These are phyloP conservation scores for Anthopleura sola DNA, from an alignment of 64 coral and sea anemone genomes.

Conservation along the genomic window DNA sequence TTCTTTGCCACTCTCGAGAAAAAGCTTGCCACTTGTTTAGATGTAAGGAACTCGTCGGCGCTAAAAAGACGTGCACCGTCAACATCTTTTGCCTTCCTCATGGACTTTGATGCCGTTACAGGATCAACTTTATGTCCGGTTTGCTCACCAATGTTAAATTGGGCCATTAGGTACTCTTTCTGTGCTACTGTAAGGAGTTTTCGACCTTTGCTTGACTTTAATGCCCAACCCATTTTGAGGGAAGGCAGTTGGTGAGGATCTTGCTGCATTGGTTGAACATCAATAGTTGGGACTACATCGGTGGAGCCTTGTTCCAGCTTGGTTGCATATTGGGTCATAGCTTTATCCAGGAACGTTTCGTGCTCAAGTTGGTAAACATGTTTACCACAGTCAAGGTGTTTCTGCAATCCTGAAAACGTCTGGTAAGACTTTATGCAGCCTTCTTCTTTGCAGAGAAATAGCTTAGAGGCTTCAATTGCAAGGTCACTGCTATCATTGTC, in stretches of 20 bases:
- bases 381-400: slow-evolving; percentile 26
- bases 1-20: slow-evolving; percentile 9
- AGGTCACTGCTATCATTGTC: background rate
- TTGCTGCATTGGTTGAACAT: too few species aligned
- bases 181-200: too few species aligned
- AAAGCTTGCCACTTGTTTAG: slow-evolving; percentile 16
- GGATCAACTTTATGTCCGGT: slow-evolving; percentile 25
- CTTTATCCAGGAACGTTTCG: too few species aligned
- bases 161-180: too few species aligned
- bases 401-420: slow-evolving; percentile 26
- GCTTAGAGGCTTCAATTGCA: background rate
- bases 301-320: too few species aligned
- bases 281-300: too few species aligned
- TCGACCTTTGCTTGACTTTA: too few species aligned
- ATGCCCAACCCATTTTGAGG: too few species aligned
- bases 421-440: slow-evolving; percentile 25
- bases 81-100: slow-evolving; percentile 27
- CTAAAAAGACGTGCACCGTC: slow-evolving; percentile 39
- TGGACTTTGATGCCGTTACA: background rate
- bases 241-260: too few species aligned
- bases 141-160: slow-evolving; percentile 32
- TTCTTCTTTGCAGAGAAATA: slow-evolving; percentile 16
- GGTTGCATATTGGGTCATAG: too few species aligned
- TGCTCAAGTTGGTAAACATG: slow-evolving; percentile 3
- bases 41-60: slow-evolving; percentile 41